Evolutionary conservation across 2,797 vertebrate species (phyloP).

Genomic region (Antennarius maculatus): DNA sequence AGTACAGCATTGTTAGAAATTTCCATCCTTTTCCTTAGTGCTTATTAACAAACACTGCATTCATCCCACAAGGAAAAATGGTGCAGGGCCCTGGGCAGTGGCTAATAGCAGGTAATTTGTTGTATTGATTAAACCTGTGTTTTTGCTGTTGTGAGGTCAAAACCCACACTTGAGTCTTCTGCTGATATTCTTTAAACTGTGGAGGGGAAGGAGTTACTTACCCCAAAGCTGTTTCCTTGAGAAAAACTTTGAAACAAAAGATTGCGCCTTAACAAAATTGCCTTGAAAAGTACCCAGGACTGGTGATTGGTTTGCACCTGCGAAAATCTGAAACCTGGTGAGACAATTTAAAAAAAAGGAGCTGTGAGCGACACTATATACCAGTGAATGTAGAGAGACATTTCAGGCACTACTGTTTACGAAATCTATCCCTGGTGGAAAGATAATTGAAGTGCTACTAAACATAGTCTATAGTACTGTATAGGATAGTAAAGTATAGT

Average conservation of each 20-base stretch:
- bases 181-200: slow-evolving; percentile 35
- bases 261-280: no score
- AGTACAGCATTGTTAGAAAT: slow-evolving; percentile 29
- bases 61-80: slow-evolving; percentile 29
- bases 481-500: no score
- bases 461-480: no score
- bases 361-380: no score
- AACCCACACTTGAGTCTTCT: slow-evolving; percentile 39
- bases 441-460: neutral
- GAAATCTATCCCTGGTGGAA: slow-evolving; percentile 33
- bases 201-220: slow-evolving; percentile 41
- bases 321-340: no score
- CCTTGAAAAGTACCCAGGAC: no score
- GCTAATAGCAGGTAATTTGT: slow-evolving; percentile 68
- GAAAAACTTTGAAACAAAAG: slow-evolving; percentile 30
- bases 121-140: slow-evolving; percentile 63
- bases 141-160: slow-evolving; percentile 30
- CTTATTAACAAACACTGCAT: slow-evolving; percentile 35
- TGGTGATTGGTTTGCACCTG: no score
- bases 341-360: no score
- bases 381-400: neutral
- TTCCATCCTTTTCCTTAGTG: slow-evolving; percentile 28
- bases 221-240: slow-evolving; percentile 22
- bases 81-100: slow-evolving; percentile 39
- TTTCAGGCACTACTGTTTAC: slow-evolving; percentile 29